Conservation (phyloP, 2,888 invertebrate species). For the Oscheius onirici region DNA sequence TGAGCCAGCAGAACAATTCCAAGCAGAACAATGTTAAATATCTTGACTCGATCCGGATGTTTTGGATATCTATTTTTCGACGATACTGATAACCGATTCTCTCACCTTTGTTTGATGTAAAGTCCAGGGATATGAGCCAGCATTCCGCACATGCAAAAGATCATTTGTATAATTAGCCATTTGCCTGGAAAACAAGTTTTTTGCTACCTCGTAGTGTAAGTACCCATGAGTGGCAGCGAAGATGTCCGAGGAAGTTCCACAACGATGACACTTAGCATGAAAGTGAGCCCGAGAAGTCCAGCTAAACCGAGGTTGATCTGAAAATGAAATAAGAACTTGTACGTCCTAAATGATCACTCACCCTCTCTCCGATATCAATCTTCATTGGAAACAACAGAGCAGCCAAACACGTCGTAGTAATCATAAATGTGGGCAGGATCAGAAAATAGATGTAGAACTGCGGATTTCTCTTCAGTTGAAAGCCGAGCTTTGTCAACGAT, state of each 20-base stretch:
- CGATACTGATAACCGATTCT: too few relatives aligned
- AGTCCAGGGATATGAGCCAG: too few relatives aligned
- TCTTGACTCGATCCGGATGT: too few relatives aligned
- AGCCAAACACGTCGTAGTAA: neutral
- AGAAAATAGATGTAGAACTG: constrained; percentile 9
- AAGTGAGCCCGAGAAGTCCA: constrained; percentile 7
- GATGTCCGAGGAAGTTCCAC: neutral
- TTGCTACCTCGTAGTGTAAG: too few relatives aligned
- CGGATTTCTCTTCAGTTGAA: constrained; percentile 7
- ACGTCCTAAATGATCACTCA: too few relatives aligned
- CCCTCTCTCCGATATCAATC: constrained; percentile 5
- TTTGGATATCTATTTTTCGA: too few relatives aligned
- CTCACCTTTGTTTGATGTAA: too few relatives aligned
- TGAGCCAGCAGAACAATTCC: too few relatives aligned
- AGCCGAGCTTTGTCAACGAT: neutral
- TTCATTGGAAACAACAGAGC: constrained; percentile 11
- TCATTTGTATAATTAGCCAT: too few relatives aligned
- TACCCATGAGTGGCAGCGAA: neutral
- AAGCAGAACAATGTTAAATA: too few relatives aligned
- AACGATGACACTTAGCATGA: constrained; percentile 5
- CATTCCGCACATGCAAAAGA: too few relatives aligned
- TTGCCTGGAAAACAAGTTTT: too few relatives aligned
- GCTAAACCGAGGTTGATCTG: constrained; percentile 7
- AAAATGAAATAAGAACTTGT: neutral
- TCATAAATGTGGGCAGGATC: constrained; percentile 2